A percentile compares a stretch with the other conserved stretches of the same genome.
Evolutionary conservation across 2,888 invertebrate species (phyloP).

Genomic region (Bibio marci): DNA sequence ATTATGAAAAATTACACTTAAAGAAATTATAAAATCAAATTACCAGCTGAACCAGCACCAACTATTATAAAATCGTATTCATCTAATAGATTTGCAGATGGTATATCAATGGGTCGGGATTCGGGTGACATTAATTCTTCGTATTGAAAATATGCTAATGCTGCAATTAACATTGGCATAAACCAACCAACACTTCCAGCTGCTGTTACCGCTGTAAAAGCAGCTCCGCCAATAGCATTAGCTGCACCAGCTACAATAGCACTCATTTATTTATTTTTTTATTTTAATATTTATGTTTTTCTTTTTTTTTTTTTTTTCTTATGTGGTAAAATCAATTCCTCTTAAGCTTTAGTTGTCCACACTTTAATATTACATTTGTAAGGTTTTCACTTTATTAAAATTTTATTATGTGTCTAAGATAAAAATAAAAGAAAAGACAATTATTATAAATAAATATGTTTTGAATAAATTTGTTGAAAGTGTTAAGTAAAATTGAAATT

Average conservation of each 20-base stretch:
- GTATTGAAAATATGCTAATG: slow-evolving; percentile 73
- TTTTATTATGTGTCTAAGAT: no score
- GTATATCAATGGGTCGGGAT: slow-evolving; percentile 54
- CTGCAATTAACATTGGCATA: slow-evolving; percentile 66
- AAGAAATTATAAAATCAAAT: slow-evolving; percentile 10
- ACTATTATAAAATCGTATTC: slow-evolving; percentile 74
- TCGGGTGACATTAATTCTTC: slow-evolving; percentile 75
- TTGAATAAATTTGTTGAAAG: no score
- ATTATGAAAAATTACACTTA: background rate
- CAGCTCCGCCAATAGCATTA: slow-evolving; percentile 43
- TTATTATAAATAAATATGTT: no score
- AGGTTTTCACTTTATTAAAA: no score
- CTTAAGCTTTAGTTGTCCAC: no score
- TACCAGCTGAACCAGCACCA: slow-evolving; percentile 75
- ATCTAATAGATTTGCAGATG: slow-evolving; percentile 41
- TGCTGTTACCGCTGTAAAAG: slow-evolving; percentile 38
- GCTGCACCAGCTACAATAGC: slow-evolving; percentile 43
- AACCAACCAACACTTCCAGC: slow-evolving; percentile 61
- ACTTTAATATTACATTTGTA: no score
- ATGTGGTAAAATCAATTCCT: no score
- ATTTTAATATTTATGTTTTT: background rate
- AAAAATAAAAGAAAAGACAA: no score
- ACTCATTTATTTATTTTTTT: slow-evolving; percentile 34
- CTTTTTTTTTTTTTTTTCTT: slow-evolving; percentile 19
- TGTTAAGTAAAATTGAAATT: no score